phyloP scores from a whole-genome alignment of 2,113 vertebrate species.

The Pampusana beccarii region DNA sequence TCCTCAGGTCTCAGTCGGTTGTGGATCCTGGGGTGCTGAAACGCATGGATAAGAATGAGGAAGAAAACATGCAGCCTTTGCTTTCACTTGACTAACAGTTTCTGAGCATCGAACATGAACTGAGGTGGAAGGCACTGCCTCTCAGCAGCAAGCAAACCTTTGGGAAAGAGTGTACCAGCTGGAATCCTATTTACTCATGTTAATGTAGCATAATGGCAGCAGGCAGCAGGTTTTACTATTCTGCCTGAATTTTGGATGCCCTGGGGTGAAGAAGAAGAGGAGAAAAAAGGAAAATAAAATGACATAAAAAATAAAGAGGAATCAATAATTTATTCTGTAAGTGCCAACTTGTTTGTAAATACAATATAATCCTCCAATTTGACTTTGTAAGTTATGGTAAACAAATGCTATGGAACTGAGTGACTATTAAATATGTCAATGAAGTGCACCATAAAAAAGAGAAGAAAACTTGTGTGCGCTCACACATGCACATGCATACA shows the following conservation, averaged over 20 bases:
- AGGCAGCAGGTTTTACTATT: slow-evolving; percentile 65
- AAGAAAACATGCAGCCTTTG: slow-evolving; percentile 98
- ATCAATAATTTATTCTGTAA: slow-evolving; percentile 89
- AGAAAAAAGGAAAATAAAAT: neutral
- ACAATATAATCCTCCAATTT: slow-evolving; percentile 71
- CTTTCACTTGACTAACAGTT: slow-evolving; percentile 91
- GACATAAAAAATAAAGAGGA: neutral
- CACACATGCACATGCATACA: neutral
- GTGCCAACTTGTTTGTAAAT: slow-evolving; percentile 93
- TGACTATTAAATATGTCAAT: slow-evolving; percentile 56
- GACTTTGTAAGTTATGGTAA: slow-evolving; percentile 77
- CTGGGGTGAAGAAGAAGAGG: slow-evolving; percentile 58
- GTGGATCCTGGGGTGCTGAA: slow-evolving; percentile 96
- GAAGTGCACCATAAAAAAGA: slow-evolving; percentile 61
- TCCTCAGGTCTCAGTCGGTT: slow-evolving; percentile 92
- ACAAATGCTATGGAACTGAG: slow-evolving; percentile 62
- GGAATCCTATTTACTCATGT: slow-evolving; percentile 71
- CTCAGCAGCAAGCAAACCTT: slow-evolving; percentile 67
- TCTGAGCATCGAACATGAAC: slow-evolving; percentile 32
- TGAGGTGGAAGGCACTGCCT: slow-evolving; percentile 61
- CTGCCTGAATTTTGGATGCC: slow-evolving; percentile 70
- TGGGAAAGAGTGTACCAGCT: slow-evolving; percentile 62
- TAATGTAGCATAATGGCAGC: slow-evolving; percentile 78
- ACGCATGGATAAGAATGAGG: slow-evolving; percentile 90
- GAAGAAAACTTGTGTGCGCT: neutral